Percentiles rank a stretch among this genome's conserved stretches.
phyloP scores from a whole-genome alignment of 2,797 vertebrate species.

The Pipistrellus nathusii region DNA sequence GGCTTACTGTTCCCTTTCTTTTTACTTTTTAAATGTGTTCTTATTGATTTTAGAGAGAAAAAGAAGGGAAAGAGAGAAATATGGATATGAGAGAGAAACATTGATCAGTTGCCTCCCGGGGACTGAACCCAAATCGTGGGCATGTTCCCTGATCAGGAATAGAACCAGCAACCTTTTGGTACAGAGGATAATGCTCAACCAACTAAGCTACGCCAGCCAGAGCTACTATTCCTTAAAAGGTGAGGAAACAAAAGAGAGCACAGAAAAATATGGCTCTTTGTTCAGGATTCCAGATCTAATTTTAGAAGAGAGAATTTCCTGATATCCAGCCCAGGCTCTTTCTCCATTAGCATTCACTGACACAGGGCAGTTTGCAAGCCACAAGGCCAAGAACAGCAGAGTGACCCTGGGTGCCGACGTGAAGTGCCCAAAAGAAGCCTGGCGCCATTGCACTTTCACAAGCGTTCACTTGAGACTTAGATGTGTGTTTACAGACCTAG shows the following conservation, averaged over 20 bases:
- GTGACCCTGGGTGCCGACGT: too few species aligned
- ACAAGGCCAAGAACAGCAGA: background rate
- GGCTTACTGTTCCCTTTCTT: background rate
- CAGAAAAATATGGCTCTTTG: background rate
- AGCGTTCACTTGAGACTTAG: constrained; percentile 16
- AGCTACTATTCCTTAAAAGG: background rate
- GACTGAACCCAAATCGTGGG: background rate
- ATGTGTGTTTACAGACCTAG: background rate
- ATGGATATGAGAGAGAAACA: too few species aligned
- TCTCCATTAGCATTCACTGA: background rate
- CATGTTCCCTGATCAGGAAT: background rate
- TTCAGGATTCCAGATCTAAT: background rate
- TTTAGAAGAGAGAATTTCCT: background rate
- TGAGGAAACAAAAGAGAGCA: background rate
- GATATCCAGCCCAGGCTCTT: background rate
- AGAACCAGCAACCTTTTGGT: background rate
- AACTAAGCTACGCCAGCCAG: background rate
- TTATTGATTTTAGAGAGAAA: background rate
- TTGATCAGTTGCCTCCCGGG: too few species aligned
- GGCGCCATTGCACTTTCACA: background rate
- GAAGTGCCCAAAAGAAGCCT: background rate
- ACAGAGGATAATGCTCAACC: background rate
- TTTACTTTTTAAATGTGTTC: background rate
- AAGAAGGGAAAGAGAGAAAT: too few species aligned
- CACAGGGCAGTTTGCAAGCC: background rate